Base-by-base conservation (phyloP, 2,888 invertebrate species). In the Epiblema foenella region DNA sequence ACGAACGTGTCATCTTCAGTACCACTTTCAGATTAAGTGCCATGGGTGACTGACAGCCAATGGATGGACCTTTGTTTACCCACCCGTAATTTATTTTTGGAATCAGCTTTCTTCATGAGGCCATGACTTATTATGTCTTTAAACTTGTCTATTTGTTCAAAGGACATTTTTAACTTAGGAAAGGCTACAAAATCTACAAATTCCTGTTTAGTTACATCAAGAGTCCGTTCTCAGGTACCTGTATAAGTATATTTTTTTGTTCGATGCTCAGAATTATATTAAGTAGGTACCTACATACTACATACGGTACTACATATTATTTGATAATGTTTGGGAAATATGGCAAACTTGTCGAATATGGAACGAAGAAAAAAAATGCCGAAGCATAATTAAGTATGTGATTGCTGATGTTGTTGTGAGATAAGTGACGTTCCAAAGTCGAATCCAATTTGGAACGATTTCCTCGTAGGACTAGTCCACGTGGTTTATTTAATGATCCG, bases 1-100 rank as follows among this genome's bases (percentile, higher is more conserved):
- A 78, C 76, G 90, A 91, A 90, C 81, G 77, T 84, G 83, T 81
- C 83, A 79, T 83, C 82, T 84, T 82, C 83, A 85, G 82, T 85
- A 82, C 83, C 81, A 79, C 77, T 76, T 77, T 76, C 62, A 46
- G 52, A 59, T 60, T 66, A 56, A 70, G 70, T 70, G 59, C 65
- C 58, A 20, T 59, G 18, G 63, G 67, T 67, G 68, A 68, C 69
- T 66, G 65, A 63, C 58, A 33, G 59, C 33, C 65, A 51, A 56
- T 60, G 65, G 52, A 52, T 59, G 65, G 24, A 49, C 52, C 65
- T 60, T 59, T 66, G 65, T 66, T 54, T 70, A 65, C 42, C 10
- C 12, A 54, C n/a, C 17, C 1, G 5, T 11, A 24, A 5, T 52
- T 24, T 70, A 65, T 56, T 56, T 46, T 59, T 46, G 54, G 24